Base-by-base conservation (phyloP, 2,113 vertebrate species). In the Varanus salvator region DNA sequence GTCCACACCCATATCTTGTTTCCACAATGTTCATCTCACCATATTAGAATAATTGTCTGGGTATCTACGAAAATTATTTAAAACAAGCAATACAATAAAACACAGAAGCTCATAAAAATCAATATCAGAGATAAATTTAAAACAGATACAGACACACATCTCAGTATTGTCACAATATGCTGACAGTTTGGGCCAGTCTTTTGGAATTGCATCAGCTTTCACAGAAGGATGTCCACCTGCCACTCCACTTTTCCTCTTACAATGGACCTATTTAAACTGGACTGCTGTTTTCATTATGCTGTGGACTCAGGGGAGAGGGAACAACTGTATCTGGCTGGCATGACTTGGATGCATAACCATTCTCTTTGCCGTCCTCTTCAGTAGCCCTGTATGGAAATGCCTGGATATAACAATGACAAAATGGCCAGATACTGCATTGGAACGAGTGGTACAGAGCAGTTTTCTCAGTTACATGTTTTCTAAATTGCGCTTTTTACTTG, bases 401-500 rank as follows among this genome's bases (percentile, higher is more conserved):
- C 23, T 74, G 68, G 7, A 54, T 17, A 74, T 34, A 75, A 64
- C 54, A 31, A 72, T n/a, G 48, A 48, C 23, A 84, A 14, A 11
- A 68, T 7, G 4, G 38, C 44, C 31, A 74, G 48, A 84, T 3
- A 48, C 25, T 50, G 2, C 17, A 57, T 25, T 54, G 31, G 31
- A 7, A 57, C 27, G 21, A 86, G 12, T 7, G 2, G n/a, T 34
- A 86, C n/a, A 75, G 17, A 29, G 14, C 6, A 14, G 3, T 84
- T n/a, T 85, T 87, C 84, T 54, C 12, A 19, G 0, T 85, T 60
- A 0, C 0, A 60, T 88, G 0, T 38, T 21, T 0, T 90, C 83
- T 77, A 1, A 0, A 11, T 48, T 64, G 7, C 44, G 31, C 78
- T 0, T 34, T 50, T 3, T 66, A 52, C 38, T 23, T 29, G 54